phyloP scores from a whole-genome alignment of 2,888 invertebrate genomes.

The Pogonocherus hispidulus region DNA sequence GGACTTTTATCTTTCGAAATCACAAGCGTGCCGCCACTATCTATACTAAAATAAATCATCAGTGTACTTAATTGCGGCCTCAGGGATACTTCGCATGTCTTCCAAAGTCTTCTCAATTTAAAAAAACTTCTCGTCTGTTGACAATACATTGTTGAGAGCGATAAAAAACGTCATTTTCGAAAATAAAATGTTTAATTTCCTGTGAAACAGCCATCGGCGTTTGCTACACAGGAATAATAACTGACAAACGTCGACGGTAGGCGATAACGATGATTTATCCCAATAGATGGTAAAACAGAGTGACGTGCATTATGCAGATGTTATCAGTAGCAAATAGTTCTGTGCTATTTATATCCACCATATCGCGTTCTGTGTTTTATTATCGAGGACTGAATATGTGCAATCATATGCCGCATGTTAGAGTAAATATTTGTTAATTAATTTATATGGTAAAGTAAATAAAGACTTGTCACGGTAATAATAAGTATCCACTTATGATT shows the following conservation, averaged over 20 bases:
- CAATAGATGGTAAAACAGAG: conserved; percentile 12
- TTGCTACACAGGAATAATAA: conserved; percentile 4
- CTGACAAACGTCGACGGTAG: conserved; percentile 5
- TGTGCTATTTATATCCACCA: neutral
- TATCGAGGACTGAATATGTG: neutral
- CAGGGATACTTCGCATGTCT: no score
- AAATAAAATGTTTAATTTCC: conserved; percentile 14
- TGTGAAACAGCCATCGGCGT: conserved; percentile 12
- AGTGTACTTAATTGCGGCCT: no score
- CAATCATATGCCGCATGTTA: neutral
- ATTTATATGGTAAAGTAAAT: no score
- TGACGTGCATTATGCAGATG: conserved; percentile 12
- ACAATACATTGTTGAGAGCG: neutral
- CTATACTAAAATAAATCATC: no score
- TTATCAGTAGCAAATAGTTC: conserved; percentile 14
- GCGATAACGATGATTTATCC: conserved; percentile 22
- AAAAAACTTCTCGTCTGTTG: no score
- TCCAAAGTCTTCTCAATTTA: no score
- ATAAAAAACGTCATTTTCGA: neutral
- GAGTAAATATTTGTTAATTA: neutral
- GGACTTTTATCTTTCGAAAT: no score
- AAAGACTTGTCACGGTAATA: neutral
- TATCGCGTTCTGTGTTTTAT: neutral
- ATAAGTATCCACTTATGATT: no score
- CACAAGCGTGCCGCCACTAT: no score